Conservation (phyloP, 2,797 vertebrate genomes). For the Microctenopoma stevenorrisi region DNA sequence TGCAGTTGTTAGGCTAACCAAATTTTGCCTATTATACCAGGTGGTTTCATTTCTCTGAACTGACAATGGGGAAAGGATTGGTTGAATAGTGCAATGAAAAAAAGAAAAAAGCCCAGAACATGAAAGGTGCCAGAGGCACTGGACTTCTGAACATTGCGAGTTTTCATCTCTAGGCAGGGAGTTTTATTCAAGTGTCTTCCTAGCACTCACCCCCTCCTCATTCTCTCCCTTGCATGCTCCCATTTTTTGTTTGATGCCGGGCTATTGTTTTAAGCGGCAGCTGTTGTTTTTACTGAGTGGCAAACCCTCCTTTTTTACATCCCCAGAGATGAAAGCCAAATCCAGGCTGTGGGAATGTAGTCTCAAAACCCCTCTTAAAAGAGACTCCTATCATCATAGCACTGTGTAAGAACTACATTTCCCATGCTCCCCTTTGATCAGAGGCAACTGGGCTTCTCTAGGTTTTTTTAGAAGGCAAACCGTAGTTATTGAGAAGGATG, state of each 20-base stretch:
- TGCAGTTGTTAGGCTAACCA: slow-evolving; percentile 15
- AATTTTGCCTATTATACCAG: slow-evolving; percentile 25
- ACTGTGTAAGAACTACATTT: slow-evolving; percentile 77
- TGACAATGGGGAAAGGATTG: slow-evolving; percentile 18
- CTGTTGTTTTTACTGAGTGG: slow-evolving; percentile 83
- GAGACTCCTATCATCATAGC: slow-evolving; percentile 73
- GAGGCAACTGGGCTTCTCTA: slow-evolving; percentile 52
- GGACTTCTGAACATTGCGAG: slow-evolving; percentile 55
- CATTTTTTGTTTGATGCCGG: slow-evolving; percentile 73
- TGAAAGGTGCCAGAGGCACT: slow-evolving; percentile 57
- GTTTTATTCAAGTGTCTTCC: slow-evolving; percentile 66
- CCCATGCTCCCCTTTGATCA: slow-evolving; percentile 80
- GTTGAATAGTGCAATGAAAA: slow-evolving; percentile 27
- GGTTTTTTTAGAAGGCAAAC: slow-evolving; percentile 30
- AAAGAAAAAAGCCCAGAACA: slow-evolving; percentile 33
- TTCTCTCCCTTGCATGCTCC: slow-evolving; percentile 38
- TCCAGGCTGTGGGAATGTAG: slow-evolving; percentile 72
- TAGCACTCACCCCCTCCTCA: slow-evolving; percentile 26
- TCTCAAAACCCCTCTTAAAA: slow-evolving; percentile 73
- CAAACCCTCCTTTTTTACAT: slow-evolving; percentile 72
- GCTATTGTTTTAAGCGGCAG: slow-evolving; percentile 84
- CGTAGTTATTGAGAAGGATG: slow-evolving; percentile 46
- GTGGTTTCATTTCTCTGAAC: slow-evolving; percentile 28
- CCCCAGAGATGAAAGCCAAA: slow-evolving; percentile 81
- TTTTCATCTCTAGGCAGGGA: slow-evolving; percentile 64